These are phyloP conservation scores for Falco rusticolus DNA, from an alignment of 2,797 vertebrate genomes.

Conservation along the genomic window DNA sequence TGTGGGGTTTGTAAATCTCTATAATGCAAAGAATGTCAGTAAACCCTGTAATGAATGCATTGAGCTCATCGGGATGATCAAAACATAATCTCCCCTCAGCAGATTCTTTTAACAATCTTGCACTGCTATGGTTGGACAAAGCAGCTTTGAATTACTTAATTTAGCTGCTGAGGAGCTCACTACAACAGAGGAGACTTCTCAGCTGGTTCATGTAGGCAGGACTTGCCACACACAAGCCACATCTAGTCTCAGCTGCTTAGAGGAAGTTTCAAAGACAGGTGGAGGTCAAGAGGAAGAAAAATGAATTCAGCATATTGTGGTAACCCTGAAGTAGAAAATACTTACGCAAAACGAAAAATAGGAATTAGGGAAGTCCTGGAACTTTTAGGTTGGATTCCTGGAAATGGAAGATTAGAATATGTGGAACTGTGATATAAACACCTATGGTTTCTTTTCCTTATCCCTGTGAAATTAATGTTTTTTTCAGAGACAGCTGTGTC, in stretches of 20 bases:
- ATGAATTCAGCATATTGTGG: not conserved
- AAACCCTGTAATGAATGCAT: not conserved
- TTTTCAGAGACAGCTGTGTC: not conserved
- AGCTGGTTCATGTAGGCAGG: not conserved
- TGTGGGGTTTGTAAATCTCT: not conserved
- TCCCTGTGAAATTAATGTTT: not conserved
- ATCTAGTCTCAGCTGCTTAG: not conserved
- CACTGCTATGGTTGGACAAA: not conserved
- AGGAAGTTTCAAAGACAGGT: not conserved
- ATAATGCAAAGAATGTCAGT: not conserved
- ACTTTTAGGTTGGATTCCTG: not conserved
- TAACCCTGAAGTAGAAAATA: not conserved
- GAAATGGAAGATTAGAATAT: not conserved
- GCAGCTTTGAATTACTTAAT: not conserved
- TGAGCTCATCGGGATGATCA: not conserved
- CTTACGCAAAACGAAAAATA: not conserved
- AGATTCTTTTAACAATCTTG: not conserved
- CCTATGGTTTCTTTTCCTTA: not conserved
- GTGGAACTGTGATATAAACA: not conserved
- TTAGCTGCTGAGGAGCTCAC: not conserved
- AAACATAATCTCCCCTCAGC: not conserved
- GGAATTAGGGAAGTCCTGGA: not conserved
- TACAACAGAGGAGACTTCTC: not conserved
- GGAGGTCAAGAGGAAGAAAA: not conserved
- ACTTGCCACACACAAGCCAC: not conserved